Evolutionary conservation across 2,113 vertebrate species (phyloP), one percentile per base, ranked within the genome.

Genomic region (Pangasianodon gigas): DNA sequence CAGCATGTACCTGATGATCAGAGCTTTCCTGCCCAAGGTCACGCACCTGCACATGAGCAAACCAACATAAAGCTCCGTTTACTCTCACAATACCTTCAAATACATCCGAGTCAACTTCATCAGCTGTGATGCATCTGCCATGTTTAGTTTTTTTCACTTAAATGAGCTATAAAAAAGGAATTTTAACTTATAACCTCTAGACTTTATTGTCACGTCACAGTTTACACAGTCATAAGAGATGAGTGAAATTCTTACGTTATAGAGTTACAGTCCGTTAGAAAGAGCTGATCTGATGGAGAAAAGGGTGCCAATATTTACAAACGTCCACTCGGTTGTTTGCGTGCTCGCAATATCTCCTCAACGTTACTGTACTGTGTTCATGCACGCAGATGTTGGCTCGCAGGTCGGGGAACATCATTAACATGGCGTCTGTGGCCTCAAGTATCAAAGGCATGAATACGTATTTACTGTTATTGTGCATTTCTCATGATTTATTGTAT

Each of bases 1-100:
- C 84, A 99, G 98, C 97, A 98, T 99, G 98, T 99, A 97, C 92
- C 95, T 98, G 74, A 99, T 98, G 98, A 97, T 96, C 94, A 98
- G 96, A 92, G 96, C 96, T 0, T 99, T 98, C 93, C 96, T 99
- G 90, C 98, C 98, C 11, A 98, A 98, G 96, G 98, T 97, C 94
- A 96, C 88, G 89, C 29, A 21, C 52, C 71, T 90, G 1, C 9
- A 26, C 41, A 46, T 18, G 16, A 7, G 1, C 21, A 46, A 71
- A 7, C 69, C 0, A 2, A 77, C 74, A 26, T 24, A 18, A 8
- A 24, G 18, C 71, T 75, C 41, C 8, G 3, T 44, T 46, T 46
- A 13, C 74, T 26, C 19, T 74, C 37, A 18, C 19, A 24, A 44
- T 8, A 19, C 37, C 9, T n/a, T 37, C 5, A 19, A 7, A 19